Percentiles rank a stretch among this genome's conserved stretches.
These are phyloP conservation scores for Australoheros scitulus DNA, from an alignment of 2,113 vertebrate genomes.

Conservation along the genomic window DNA sequence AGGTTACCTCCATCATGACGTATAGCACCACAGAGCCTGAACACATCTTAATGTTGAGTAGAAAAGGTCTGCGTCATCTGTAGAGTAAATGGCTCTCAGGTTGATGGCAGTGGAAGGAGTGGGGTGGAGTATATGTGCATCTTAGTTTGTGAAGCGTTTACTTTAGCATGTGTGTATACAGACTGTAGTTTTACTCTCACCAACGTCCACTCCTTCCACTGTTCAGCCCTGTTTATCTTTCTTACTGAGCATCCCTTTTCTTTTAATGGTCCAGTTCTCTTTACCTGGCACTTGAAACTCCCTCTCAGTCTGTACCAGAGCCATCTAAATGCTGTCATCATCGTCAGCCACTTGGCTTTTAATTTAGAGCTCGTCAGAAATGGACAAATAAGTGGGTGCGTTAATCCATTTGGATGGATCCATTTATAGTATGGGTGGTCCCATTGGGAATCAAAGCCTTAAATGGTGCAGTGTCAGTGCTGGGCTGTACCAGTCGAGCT, in stretches of 20 bases:
- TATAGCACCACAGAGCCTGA: conserved; percentile 57
- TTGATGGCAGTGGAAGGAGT: not conserved
- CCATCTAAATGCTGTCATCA: conserved; percentile 9
- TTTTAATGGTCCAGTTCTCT: not conserved
- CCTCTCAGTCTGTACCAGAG: not conserved
- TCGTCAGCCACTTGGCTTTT: not conserved
- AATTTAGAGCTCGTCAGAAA: conserved; percentile 17
- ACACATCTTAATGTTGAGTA: conserved; percentile 33
- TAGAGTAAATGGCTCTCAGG: conserved; percentile 33
- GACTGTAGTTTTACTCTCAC: not conserved
- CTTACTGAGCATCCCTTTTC: not conserved
- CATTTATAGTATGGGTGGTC: conserved; percentile 67
- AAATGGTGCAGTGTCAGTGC: conserved; percentile 69
- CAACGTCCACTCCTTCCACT: not conserved
- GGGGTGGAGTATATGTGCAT: not conserved
- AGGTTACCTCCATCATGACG: conserved; percentile 62
- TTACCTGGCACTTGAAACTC: not conserved
- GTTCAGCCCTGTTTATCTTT: not conserved
- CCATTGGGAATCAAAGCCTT: conserved; percentile 69
- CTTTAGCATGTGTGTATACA: not conserved
- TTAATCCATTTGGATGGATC: conserved; percentile 50
- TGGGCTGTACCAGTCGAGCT: conserved; percentile 44
- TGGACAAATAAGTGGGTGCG: conserved; percentile 14
- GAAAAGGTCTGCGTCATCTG: conserved; percentile 43
- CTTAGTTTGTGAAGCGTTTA: conserved; percentile 4